Percentiles rank a stretch among this genome's conserved stretches.
phyloP scores from a whole-genome alignment of 2,888 invertebrate species.

The Cryptosula pallasiana region DNA sequence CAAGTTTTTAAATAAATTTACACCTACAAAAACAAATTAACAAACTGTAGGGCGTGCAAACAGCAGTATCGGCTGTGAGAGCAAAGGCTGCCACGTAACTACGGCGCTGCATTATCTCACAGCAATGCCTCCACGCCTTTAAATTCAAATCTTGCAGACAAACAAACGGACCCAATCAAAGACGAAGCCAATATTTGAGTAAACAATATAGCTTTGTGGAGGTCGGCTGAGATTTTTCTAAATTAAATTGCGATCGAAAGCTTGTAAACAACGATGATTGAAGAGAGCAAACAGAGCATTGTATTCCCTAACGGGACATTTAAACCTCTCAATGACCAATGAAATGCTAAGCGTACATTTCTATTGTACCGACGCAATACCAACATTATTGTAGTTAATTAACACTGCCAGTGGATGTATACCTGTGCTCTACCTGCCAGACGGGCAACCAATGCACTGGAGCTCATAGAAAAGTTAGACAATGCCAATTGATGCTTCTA shows the following conservation, averaged over 20 bases:
- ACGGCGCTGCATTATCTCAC: background rate
- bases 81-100: too few species aligned
- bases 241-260: background rate
- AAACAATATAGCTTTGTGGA: background rate
- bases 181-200: slow-evolving; percentile 16
- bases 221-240: background rate
- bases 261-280: slow-evolving; percentile 4
- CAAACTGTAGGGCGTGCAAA: too few species aligned
- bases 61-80: too few species aligned
- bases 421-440: too few species aligned
- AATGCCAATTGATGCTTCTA: too few species aligned
- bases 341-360: background rate
- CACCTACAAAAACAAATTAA: too few species aligned
- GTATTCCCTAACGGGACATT: background rate
- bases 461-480: too few species aligned
- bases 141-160: background rate
- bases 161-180: background rate
- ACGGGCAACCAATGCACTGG: too few species aligned
- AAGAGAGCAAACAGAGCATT: background rate
- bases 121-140: too few species aligned
- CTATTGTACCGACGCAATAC: background rate
- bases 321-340: background rate
- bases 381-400: background rate
- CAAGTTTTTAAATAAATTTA: too few species aligned
- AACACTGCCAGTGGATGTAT: too few species aligned